Evolutionary conservation across 64 coral and sea anemone species (phyloP), one percentile per base, ranked within the genome.

Genomic region (Montipora sp.): DNA sequence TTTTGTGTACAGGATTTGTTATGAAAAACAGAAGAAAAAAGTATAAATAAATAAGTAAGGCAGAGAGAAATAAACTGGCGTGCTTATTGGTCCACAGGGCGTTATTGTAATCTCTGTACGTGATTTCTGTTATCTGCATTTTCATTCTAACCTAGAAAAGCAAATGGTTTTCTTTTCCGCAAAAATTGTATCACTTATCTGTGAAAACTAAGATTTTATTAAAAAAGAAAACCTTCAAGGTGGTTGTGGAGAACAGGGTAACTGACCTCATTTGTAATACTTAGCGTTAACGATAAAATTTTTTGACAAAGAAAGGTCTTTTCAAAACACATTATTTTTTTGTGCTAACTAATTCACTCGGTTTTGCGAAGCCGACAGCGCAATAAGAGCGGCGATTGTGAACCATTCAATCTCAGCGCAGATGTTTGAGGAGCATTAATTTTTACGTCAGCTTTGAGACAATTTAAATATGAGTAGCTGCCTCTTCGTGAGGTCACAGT

Each of bases 381-480:
- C 60, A 84, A 65, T n/a, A 84, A 68, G 81, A 47, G 59, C 8
- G 24, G 11, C 74, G 81, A 84, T 83, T 84, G 60, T 36, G 22
- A 7, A 58, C 27, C 18, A n/a, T 84, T 84, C 81, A 85, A 85
- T 70, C 44, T 15, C 2, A 16, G 10, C 45, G 48, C 82, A 85
- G 82, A 70, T 85, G 82, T 65, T 50, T 63, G 65, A 71, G 8
- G 53, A 19, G 65, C 43, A 70, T 85, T 85, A 71, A 85, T 85
- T 85, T 85, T 85, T 63, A 49, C 82, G 65, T 71, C 82, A 85
- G 47, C 44, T 68, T 45, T 71, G 68, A 20, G 65, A 51, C 65
- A 85, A 85, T 85, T 72, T 85, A 69, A 85, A 71, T 85, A 51
- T 12, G 61, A 85, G 82, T 14, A 85, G 82, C 65, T 50, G 46